phyloP scores from a whole-genome alignment of 2,888 invertebrate species.

The Cylindroiulus punctatus region DNA sequence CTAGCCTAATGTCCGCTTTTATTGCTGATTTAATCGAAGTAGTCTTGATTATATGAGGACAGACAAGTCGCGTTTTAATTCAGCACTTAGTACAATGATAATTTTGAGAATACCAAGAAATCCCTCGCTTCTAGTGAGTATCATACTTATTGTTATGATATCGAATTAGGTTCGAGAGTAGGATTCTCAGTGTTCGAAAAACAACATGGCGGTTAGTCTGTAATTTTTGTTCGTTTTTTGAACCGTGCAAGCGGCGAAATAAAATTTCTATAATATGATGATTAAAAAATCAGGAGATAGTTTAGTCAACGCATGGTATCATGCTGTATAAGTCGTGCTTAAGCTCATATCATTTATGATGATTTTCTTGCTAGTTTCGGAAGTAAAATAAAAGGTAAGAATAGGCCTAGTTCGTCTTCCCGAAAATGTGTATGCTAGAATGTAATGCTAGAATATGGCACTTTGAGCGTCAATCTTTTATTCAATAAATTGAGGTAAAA shows the following conservation, averaged over 20 bases:
- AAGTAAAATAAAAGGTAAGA: slow-evolving; percentile 24
- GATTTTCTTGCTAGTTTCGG: background rate
- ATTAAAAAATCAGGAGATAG: background rate
- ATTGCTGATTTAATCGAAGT: background rate
- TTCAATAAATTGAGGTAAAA: background rate
- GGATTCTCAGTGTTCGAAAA: slow-evolving; percentile 9
- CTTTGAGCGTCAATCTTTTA: background rate
- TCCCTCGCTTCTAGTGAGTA: no score
- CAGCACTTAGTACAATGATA: no score
- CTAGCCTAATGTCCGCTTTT: no score
- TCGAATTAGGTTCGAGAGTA: background rate
- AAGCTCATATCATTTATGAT: slow-evolving; percentile 14
- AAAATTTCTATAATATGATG: background rate
- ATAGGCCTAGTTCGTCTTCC: background rate
- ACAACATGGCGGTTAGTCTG: background rate
- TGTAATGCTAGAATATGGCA: background rate
- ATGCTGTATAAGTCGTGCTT: slow-evolving; percentile 19
- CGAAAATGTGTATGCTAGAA: background rate
- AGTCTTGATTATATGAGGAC: background rate
- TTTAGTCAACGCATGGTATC: background rate
- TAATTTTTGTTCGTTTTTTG: background rate
- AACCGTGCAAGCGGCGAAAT: background rate
- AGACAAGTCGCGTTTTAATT: no score
- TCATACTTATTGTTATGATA: background rate
- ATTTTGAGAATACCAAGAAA: no score